A percentile compares a stretch with the other conserved stretches of the same genome.
Evolutionary conservation across 2,113 vertebrate genomes (phyloP).

Genomic region (Turnix velox): DNA sequence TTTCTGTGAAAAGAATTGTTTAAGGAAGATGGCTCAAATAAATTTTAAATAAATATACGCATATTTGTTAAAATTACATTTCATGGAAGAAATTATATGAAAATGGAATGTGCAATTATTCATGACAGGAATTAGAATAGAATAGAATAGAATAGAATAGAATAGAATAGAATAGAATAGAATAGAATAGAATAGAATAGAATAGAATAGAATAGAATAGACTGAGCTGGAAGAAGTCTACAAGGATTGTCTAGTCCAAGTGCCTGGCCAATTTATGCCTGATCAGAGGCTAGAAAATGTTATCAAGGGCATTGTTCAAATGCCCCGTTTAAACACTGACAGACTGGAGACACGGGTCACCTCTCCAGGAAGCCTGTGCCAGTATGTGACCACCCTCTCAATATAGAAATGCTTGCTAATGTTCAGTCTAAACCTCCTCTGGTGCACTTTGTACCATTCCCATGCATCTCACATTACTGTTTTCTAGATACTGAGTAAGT

Average conservation of each 20-base stretch:
- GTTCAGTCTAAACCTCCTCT: background rate
- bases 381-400: background rate
- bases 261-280: background rate
- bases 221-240: background rate
- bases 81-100: background rate
- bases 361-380: background rate
- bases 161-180: background rate
- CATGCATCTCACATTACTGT: background rate
- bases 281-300: background rate
- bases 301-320: background rate
- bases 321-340: background rate
- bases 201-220: background rate
- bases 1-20: background rate
- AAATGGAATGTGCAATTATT: background rate
- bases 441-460: background rate
- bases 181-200: background rate
- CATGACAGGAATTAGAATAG: background rate
- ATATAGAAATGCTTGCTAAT: background rate
- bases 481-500: background rate
- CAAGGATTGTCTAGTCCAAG: background rate
- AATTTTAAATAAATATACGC: background rate
- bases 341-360: no score
- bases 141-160: background rate
- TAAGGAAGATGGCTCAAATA: background rate
- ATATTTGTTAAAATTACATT: background rate